A percentile compares a stretch with the other conserved stretches of the same genome.
These are phyloP conservation scores for Prostheceraeus crozeri DNA, from an alignment of 2,888 invertebrate genomes.

Conservation along the genomic window DNA sequence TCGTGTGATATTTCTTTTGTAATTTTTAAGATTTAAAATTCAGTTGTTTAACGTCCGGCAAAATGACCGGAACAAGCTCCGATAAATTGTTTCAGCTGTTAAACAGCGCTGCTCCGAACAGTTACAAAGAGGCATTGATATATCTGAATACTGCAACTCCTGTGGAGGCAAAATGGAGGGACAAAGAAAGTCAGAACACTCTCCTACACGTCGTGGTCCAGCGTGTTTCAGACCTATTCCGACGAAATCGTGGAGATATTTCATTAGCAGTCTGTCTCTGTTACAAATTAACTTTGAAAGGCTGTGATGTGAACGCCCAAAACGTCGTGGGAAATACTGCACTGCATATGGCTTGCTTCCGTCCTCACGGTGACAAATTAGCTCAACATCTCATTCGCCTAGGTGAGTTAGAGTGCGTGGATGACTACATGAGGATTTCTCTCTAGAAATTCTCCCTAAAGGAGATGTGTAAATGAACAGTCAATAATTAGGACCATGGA, in stretches of 20 bases:
- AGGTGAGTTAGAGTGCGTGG: conserved; percentile 38
- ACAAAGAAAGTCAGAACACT: conserved; percentile 34
- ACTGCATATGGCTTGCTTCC: conserved; percentile 44
- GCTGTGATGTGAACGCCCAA: conserved; percentile 44
- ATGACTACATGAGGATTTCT: background rate
- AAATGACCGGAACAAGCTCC: no score
- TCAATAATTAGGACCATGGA: no score
- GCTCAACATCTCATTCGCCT: conserved; percentile 44
- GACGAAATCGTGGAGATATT: conserved; percentile 33
- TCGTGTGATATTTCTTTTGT: no score
- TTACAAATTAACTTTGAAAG: conserved; percentile 42
- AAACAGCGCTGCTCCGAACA: no score
- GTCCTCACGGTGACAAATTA: conserved; percentile 42
- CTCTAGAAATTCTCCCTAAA: no score
- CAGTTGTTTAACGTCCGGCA: no score
- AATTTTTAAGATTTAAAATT: no score
- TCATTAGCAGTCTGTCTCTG: conserved; percentile 41
- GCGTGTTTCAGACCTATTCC: background rate
- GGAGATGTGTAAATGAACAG: no score
- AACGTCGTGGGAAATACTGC: conserved; percentile 44
- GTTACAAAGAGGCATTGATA: no score
- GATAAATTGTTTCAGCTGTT: no score
- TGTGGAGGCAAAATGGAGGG: no score
- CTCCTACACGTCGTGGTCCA: conserved; percentile 35
- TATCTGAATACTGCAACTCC: no score